These are phyloP conservation scores for Parasteatoda tepidariorum DNA, from an alignment of 1,140 invertebrate species.

Conservation along the genomic window DNA sequence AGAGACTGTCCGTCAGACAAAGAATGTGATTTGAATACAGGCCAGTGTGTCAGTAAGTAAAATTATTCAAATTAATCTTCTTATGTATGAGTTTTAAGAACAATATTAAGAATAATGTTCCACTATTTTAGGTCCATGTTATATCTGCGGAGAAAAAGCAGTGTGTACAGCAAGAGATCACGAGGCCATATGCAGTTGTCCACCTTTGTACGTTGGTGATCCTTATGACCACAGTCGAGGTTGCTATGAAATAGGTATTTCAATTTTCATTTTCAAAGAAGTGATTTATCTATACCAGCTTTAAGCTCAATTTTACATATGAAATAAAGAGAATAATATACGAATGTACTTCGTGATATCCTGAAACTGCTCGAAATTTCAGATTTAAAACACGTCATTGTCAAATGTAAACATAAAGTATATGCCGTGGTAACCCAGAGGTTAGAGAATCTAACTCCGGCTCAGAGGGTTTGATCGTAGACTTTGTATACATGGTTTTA, in stretches of 20 bases:
- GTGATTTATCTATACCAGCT: background rate
- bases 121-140: constrained; percentile 76
- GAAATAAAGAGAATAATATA: no score
- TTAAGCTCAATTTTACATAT: no score
- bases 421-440: no score
- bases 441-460: no score
- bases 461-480: no score
- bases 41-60: constrained; percentile 64
- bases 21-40: constrained; percentile 74
- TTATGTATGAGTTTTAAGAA: background rate
- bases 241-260: constrained; percentile 72
- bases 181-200: constrained; percentile 81
- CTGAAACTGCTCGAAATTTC: no score
- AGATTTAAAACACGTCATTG: no score
- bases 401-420: no score
- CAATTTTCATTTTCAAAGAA: background rate
- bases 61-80: no score
- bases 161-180: constrained; percentile 84
- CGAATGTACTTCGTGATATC: no score
- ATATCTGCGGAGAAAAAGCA: constrained; percentile 80
- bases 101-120: no score
- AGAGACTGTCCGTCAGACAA: constrained; percentile 82
- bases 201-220: constrained; percentile 78
- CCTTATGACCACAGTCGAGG: constrained; percentile 72
- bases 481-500: no score